Base-by-base conservation (phyloP, 1,140 invertebrate genomes). In the Aphidius ervi region DNA sequence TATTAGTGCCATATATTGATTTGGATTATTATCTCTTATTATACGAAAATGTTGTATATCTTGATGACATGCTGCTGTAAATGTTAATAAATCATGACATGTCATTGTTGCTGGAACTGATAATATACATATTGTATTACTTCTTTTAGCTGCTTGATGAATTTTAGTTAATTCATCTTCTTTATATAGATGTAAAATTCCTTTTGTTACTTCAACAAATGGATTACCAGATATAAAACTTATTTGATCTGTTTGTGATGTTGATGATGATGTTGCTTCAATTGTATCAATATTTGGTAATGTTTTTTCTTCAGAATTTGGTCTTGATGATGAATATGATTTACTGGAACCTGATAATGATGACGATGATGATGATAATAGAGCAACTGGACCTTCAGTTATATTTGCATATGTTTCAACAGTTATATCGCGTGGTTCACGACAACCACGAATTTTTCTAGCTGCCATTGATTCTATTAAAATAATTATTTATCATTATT, bases 1-100 rank as follows among this genome's bases (percentile, higher is more conserved):
- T 20, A 99, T 79, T 5, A 98, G 77, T 41, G 94, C 92, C 95
- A 99, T 98, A 70, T 98, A 99, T 70, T 97, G 95, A 80, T 99
- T 98, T 5, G 95, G 94, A 63, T 85, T 84, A 31, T 86, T 86
- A 73, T 91, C 88, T 47, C 94, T 83, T 45, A 99, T 87, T 52
- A 99, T 94, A 66, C 94, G 86, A 67, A 99, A 92, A 74, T 95
- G 88, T 67, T 92, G 86, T 56, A 99, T 94, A 67, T 93, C 89
- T 61, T 88, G 82, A 74, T 94, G 90, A 74, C 94, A 96, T 31
- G 97, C 94, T 0, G 94, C 93, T 52, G 94, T 91, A 76, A 98
- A 99, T n/a, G 89, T 90, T 37, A 99, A 80, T 16, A 99, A 81
- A 78, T 99, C 97, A 70, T 94, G 89, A 65, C 94, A 96, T 8